These are phyloP conservation scores for Malurus elegans DNA, from an alignment of 2,113 vertebrate genomes.

Conservation along the genomic window DNA sequence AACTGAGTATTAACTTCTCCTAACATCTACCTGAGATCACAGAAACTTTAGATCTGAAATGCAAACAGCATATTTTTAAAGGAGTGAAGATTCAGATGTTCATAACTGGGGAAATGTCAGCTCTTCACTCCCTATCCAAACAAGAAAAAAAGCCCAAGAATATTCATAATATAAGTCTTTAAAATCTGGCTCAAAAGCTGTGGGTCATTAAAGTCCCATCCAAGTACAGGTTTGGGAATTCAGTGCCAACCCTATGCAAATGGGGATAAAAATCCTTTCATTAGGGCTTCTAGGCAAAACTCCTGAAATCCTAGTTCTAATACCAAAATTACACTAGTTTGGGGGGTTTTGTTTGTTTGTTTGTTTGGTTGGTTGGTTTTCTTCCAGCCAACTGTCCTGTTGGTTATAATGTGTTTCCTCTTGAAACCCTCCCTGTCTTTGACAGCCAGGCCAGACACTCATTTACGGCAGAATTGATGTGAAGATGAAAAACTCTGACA, in stretches of 20 bases:
- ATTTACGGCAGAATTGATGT: neutral
- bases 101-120: neutral
- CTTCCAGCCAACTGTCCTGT: neutral
- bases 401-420: neutral
- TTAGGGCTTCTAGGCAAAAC: neutral
- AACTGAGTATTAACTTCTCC: neutral
- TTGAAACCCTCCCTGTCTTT: neutral
- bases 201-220: neutral
- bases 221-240: neutral
- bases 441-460: neutral
- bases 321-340: neutral
- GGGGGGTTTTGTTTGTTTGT: accelerated
- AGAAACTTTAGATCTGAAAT: neutral
- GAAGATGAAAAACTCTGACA: neutral
- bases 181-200: neutral
- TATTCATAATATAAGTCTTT: neutral
- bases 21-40: neutral
- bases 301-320: neutral
- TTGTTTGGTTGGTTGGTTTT: neutral
- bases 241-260: neutral
- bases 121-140: neutral
- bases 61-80: neutral
- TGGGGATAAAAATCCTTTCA: neutral
- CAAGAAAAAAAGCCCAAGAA: neutral
- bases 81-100: neutral